Conservation (phyloP, 2,797 vertebrate species). For the Gallirallus australis region DNA sequence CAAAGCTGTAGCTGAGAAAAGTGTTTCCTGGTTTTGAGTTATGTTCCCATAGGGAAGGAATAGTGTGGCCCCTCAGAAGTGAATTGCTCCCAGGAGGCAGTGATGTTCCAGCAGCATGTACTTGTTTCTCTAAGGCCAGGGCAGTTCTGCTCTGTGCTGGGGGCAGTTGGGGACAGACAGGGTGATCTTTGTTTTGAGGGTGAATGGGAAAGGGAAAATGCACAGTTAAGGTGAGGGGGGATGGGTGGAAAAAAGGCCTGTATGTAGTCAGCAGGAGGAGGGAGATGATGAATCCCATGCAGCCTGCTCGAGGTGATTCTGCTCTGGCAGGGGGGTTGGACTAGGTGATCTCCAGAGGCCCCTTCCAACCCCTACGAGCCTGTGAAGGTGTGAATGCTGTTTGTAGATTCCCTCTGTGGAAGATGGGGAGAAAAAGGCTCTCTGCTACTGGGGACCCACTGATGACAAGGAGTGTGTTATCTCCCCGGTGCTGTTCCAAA, state of each 20-base stretch:
- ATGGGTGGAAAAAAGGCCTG: background rate
- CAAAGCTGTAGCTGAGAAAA: background rate
- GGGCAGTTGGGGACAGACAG: background rate
- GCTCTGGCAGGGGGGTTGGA: too few species aligned
- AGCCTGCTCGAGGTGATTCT: too few species aligned
- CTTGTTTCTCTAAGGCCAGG: background rate
- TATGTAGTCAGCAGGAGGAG: background rate
- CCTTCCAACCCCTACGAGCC: too few species aligned
- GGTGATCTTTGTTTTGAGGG: background rate
- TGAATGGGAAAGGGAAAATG: background rate
- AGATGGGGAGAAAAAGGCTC: background rate
- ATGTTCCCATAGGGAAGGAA: background rate
- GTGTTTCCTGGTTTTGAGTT: background rate
- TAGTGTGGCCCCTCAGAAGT: background rate
- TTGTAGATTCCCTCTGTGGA: background rate
- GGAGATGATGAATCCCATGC: background rate
- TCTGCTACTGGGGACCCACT: background rate
- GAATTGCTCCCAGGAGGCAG: background rate
- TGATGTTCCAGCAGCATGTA: rapidly evolving
- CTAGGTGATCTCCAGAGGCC: too few species aligned
- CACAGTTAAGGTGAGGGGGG: too few species aligned
- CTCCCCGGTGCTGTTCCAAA: rapidly evolving
- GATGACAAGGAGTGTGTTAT: background rate
- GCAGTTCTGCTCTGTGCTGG: background rate
- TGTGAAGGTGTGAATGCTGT: background rate